Evolutionary conservation across 2,888 invertebrate genomes (phyloP).

Genomic region (Ctenicera cuprea): DNA sequence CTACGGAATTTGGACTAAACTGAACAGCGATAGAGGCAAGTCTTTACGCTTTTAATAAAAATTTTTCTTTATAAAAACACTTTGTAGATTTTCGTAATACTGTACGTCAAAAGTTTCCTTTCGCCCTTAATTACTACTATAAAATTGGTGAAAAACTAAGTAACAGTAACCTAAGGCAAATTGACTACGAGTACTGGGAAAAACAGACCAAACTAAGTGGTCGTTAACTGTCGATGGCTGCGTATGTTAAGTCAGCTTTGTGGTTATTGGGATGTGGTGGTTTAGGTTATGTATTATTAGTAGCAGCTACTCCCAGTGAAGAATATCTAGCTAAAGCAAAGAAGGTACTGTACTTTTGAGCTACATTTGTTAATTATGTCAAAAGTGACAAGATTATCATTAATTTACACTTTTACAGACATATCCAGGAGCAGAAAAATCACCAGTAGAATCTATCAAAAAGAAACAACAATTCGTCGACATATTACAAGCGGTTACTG

Average conservation of each 20-base stretch:
- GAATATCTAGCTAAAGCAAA: slow-evolving; percentile 57
- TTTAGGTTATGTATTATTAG: slow-evolving; percentile 78
- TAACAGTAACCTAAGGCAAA: slow-evolving; percentile 72
- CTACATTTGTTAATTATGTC: not conserved
- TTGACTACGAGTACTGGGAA: slow-evolving; percentile 77
- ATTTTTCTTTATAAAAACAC: not conserved
- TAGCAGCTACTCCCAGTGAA: slow-evolving; percentile 75
- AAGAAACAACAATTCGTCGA: slow-evolving; percentile 68
- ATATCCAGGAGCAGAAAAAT: slow-evolving; percentile 62
- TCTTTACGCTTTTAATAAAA: slow-evolving; percentile 59
- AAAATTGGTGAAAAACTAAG: slow-evolving; percentile 79
- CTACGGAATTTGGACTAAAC: slow-evolving; percentile 80
- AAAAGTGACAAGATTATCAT: slow-evolving; percentile 57
- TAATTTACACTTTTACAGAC: too few relatives aligned
- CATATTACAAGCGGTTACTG: slow-evolving; percentile 74
- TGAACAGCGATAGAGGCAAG: slow-evolving; percentile 83
- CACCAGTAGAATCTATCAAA: slow-evolving; percentile 59
- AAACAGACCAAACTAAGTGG: slow-evolving; percentile 74
- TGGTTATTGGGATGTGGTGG: slow-evolving; percentile 78
- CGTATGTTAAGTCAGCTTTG: slow-evolving; percentile 72
- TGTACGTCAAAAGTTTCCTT: slow-evolving; percentile 80
- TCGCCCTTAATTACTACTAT: slow-evolving; percentile 82
- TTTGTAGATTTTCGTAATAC: slow-evolving; percentile 81
- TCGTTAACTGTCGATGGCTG: slow-evolving; percentile 66
- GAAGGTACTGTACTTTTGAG: slow-evolving; percentile 57